Conservation (phyloP, 1,140 invertebrate genomes). For the Bombus ignitus region DNA sequence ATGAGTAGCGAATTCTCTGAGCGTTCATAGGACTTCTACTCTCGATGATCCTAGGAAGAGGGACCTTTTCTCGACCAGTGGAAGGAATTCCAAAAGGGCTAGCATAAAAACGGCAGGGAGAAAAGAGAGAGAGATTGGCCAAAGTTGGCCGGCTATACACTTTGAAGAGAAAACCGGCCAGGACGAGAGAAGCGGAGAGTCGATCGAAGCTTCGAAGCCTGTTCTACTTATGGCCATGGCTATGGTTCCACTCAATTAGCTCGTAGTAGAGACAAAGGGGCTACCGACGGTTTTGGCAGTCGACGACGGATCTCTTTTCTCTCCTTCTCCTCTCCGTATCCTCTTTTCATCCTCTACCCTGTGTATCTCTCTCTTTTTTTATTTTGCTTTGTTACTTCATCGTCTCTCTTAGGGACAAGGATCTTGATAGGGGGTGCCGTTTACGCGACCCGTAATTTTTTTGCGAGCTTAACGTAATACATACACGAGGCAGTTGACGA, state of each 20-base stretch:
- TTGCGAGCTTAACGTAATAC: constrained; percentile 10
- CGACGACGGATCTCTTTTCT: constrained; percentile 21
- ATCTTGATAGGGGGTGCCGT: background rate
- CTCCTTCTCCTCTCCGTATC: background rate
- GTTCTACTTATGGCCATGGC: constrained; percentile 45
- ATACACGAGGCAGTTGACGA: background rate
- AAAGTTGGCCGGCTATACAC: constrained; percentile 28
- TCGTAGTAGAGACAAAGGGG: constrained; percentile 60
- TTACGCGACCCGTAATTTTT: constrained; percentile 18
- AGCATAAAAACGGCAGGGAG: constrained; percentile 48
- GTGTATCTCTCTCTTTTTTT: background rate
- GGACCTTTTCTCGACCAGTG: constrained; percentile 10
- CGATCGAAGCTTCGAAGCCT: constrained; percentile 22
- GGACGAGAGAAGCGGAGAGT: constrained; percentile 12
- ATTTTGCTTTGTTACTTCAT: background rate
- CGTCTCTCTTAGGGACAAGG: constrained; percentile 19
- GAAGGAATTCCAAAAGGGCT: constrained; percentile 65
- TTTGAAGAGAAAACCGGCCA: constrained; percentile 26
- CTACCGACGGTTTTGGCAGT: constrained; percentile 59
- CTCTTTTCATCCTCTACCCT: background rate
- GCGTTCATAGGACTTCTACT: constrained; percentile 14
- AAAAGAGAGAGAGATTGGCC: background rate
- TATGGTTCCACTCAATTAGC: constrained; percentile 62
- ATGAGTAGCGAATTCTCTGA: constrained; percentile 21
- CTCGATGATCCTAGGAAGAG: background rate